Evolutionary conservation across 2,113 vertebrate species (phyloP).

Genomic region (Tichodroma muraria): DNA sequence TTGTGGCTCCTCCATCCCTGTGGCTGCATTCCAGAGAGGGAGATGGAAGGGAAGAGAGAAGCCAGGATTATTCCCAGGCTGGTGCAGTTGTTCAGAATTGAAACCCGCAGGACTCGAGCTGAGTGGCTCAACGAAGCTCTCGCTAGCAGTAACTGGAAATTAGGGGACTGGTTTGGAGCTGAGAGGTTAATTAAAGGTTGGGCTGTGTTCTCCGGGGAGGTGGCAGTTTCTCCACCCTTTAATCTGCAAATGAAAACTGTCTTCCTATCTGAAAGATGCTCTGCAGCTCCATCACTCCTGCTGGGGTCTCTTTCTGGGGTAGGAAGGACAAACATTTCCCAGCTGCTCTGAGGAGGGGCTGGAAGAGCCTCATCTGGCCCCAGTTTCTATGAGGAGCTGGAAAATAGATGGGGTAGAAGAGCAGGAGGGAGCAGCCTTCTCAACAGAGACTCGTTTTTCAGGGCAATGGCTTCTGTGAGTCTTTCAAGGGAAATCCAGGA

Average conservation of each 20-base stretch:
- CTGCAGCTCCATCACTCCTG: neutral
- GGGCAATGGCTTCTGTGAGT: neutral
- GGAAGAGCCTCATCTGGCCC: neutral
- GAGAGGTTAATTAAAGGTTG: conserved; percentile 39
- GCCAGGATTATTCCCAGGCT: neutral
- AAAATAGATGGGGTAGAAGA: neutral
- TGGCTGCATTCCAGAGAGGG: neutral
- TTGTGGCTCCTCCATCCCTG: neutral
- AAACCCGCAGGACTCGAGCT: neutral
- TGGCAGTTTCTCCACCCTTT: neutral
- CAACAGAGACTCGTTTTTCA: neutral
- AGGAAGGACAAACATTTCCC: neutral
- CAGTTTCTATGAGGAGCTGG: neutral
- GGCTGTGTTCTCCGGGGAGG: neutral
- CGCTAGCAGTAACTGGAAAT: neutral
- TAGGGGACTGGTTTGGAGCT: neutral
- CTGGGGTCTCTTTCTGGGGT: rapidly evolving
- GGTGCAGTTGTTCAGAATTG: neutral
- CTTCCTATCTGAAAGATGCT: neutral
- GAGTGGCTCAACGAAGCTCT: neutral
- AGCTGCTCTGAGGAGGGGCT: neutral
- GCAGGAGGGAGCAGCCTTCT: neutral
- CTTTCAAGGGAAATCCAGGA: neutral
- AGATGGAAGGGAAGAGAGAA: neutral
- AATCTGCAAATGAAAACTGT: neutral